Base-by-base conservation (phyloP, 1,140 invertebrate genomes). In the Phocides pigmalion region DNA sequence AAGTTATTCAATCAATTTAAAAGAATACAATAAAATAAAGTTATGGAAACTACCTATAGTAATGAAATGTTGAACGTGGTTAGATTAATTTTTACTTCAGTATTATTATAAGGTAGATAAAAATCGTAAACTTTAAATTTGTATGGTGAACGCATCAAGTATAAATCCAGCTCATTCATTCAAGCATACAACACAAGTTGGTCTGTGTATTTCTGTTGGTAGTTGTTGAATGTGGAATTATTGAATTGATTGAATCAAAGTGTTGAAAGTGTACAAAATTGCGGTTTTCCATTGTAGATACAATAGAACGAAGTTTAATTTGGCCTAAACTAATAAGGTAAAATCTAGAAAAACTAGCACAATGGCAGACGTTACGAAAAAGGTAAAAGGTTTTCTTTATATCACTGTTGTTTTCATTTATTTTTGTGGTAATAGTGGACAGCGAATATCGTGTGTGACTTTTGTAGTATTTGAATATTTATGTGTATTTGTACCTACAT, bases 361-460 rank as follows among this genome's bases (percentile, higher is more conserved):
- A 77, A 90, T 90, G 87, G 84, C 87, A 81, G 88, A 91, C 87
- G 83, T 89, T 66, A 81, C 87, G 50, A 88, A 89, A 82, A 91
- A 91, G 87, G 88, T 89, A 88, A 84, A 73, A 62, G 68, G 68
- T 61, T 72, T 70, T 64, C 64, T 70, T 56, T 68, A 69, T 74
- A 76, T 72, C 68, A 46, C 50, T 65, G 54, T 73, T 41, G 56
- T 41, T 61, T 37, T 47, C 59, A 61, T 71, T 71, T 76, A 76
- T 70, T 76, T 68, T 81, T 84, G 79, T 78, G 71, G 66, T 67
- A 71, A 59, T 70, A 65, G 56, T 62, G 70, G 54, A 70, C 66
- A 67, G 72, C 65, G 68, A 74, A 12, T 61, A 72, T 53, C 22
- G 64, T 78, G 75, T 80, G 77, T 70, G 72, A 68, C 53, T 53